These are phyloP conservation scores for Myotis planiceps DNA, from an alignment of 2,797 vertebrate species.

Conservation along the genomic window DNA sequence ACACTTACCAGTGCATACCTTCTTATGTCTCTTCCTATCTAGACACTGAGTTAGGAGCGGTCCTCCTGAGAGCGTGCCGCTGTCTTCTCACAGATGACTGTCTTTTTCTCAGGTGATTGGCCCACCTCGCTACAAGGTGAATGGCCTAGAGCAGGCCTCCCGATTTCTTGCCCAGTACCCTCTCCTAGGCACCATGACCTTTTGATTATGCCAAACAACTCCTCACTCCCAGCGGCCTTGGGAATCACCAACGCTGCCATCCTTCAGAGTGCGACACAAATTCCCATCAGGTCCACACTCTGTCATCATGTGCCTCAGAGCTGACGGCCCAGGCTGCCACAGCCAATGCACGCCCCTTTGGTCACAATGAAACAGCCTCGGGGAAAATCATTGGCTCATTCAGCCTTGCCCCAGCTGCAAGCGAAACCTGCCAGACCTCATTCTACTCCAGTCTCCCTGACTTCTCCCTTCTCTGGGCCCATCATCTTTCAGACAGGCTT, in stretches of 20 bases:
- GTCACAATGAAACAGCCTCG: constrained; percentile 66
- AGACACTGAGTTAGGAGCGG: neutral
- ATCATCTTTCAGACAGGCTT: constrained; percentile 54
- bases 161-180: neutral
- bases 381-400: constrained; percentile 76
- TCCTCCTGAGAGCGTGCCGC: neutral
- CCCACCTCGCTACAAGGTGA: rapidly evolving
- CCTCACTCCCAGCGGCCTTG: neutral
- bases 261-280: constrained; percentile 67
- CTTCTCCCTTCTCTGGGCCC: constrained; percentile 49
- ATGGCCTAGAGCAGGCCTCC: neutral
- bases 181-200: neutral
- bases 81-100: neutral
- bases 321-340: constrained; percentile 68
- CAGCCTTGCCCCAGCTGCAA: constrained; percentile 73
- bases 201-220: neutral
- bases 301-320: constrained; percentile 61
- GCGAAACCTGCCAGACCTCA: constrained; percentile 82
- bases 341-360: constrained; percentile 61
- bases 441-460: constrained; percentile 26
- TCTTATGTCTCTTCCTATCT: neutral
- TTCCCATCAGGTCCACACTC: constrained; percentile 68
- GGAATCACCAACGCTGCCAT: constrained; percentile 42
- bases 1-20: neutral
- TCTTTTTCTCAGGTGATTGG: neutral